Percentiles rank a stretch among this genome's conserved stretches.
phyloP scores from a whole-genome alignment of 2,113 vertebrate species.

The Etia nguti region DNA sequence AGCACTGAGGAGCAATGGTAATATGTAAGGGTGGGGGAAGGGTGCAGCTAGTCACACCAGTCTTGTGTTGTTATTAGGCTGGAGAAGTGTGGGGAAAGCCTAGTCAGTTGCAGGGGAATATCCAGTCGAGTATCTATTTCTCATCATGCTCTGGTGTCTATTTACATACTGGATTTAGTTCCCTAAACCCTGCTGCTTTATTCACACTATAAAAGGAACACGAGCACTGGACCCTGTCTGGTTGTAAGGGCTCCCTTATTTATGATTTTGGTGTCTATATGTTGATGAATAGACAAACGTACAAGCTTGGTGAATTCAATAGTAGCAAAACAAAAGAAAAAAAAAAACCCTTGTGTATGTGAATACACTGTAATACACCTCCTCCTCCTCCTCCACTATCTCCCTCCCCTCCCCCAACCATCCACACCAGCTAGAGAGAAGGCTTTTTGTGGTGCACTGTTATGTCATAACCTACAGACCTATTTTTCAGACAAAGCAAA shows the following conservation, averaged over 20 bases:
- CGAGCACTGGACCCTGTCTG: background rate
- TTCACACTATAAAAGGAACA: conserved; percentile 40
- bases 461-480: conserved; percentile 65
- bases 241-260: background rate
- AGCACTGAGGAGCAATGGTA: conserved; percentile 73
- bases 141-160: conserved; percentile 21
- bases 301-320: background rate
- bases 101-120: conserved; percentile 43
- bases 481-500: conserved; percentile 53
- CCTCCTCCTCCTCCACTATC: conserved; percentile 26
- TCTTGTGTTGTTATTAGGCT: conserved; percentile 55
- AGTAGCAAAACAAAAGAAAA: conserved; percentile 3
- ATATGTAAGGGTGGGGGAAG: conserved; percentile 65
- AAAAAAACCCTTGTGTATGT: conserved; percentile 25
- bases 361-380: conserved; percentile 47
- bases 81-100: conserved; percentile 29
- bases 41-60: conserved; percentile 58
- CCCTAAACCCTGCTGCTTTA: conserved; percentile 33
- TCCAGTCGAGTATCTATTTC: conserved; percentile 38
- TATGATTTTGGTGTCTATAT: background rate
- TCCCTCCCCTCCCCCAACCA: conserved; percentile 38
- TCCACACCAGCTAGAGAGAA: conserved; percentile 29
- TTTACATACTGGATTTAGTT: conserved; percentile 42
- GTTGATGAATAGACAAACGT: background rate
- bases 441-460: conserved; percentile 53